A percentile compares a stretch with the other conserved stretches of the same genome.
These are phyloP conservation scores for Ammodytes dubius DNA, from an alignment of 2,113 vertebrate genomes.

Conservation along the genomic window DNA sequence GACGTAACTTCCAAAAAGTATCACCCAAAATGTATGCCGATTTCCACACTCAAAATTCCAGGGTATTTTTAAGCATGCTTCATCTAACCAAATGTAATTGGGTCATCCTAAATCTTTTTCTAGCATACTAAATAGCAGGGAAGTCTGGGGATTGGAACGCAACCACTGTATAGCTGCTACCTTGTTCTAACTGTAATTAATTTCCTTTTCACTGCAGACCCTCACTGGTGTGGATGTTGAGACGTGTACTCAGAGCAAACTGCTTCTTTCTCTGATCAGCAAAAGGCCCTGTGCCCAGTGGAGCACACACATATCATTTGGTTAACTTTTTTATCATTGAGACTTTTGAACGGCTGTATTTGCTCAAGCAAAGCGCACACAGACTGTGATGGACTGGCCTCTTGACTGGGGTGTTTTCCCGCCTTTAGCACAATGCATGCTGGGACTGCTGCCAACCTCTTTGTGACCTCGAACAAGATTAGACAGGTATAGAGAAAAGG, in stretches of 20 bases:
- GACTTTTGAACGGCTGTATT: not conserved
- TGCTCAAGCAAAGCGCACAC: not conserved
- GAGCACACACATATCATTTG: not conserved
- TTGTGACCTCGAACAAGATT: constrained; percentile 16
- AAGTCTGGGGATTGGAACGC: too few species aligned
- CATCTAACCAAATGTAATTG: too few species aligned
- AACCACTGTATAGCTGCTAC: too few species aligned
- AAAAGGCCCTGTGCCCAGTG: not conserved
- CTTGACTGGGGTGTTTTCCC: not conserved
- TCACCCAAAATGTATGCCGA: too few species aligned
- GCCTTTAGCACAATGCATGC: not conserved
- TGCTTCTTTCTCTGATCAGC: not conserved
- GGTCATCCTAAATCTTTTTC: too few species aligned
- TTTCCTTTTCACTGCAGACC: constrained; percentile 16
- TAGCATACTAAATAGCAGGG: too few species aligned
- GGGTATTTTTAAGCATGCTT: too few species aligned
- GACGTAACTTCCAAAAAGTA: too few species aligned
- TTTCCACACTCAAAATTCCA: too few species aligned
- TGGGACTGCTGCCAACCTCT: constrained; percentile 17
- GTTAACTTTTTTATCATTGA: not conserved
- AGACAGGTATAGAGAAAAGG: not conserved
- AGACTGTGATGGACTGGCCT: not conserved
- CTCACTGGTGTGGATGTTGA: constrained; percentile 63
- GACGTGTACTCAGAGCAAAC: not conserved
- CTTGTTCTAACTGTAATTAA: not conserved